Conservation (phyloP, 2,113 vertebrate species). For the Plecturocebus donacophilus region DNA sequence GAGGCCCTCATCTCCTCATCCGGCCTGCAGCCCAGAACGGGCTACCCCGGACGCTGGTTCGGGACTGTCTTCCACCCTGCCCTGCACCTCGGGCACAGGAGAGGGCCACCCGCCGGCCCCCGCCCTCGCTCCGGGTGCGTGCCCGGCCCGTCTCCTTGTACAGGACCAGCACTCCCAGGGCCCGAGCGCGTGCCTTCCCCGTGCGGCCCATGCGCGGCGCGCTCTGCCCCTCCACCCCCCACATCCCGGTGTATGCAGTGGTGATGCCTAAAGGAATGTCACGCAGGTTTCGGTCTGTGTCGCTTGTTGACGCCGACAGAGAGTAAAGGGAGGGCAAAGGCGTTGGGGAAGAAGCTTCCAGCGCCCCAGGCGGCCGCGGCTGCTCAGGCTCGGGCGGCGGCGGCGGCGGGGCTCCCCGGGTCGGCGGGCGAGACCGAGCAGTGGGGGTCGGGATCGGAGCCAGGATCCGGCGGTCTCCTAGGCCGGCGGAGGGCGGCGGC, state of each 20-base stretch:
- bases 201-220: neutral
- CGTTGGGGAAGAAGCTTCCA: neutral
- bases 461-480: neutral
- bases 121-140: neutral
- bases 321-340: neutral
- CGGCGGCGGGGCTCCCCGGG: neutral
- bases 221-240: neutral
- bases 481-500: neutral
- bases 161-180: slow-evolving; percentile 12
- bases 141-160: slow-evolving; percentile 3
- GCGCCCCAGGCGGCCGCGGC: neutral
- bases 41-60: neutral
- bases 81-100: neutral
- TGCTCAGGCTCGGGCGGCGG: neutral
- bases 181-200: slow-evolving; percentile 40
- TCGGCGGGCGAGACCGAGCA: neutral
- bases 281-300: neutral
- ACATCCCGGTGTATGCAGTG: slow-evolving; percentile 59
- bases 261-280: slow-evolving; percentile 73
- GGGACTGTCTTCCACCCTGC: neutral
- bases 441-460: neutral
- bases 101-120: neutral
- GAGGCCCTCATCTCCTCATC: neutral
- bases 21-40: neutral
- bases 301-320: slow-evolving; percentile 33